phyloP scores from a whole-genome alignment of 2,888 invertebrate genomes.

The Cantharis rustica region DNA sequence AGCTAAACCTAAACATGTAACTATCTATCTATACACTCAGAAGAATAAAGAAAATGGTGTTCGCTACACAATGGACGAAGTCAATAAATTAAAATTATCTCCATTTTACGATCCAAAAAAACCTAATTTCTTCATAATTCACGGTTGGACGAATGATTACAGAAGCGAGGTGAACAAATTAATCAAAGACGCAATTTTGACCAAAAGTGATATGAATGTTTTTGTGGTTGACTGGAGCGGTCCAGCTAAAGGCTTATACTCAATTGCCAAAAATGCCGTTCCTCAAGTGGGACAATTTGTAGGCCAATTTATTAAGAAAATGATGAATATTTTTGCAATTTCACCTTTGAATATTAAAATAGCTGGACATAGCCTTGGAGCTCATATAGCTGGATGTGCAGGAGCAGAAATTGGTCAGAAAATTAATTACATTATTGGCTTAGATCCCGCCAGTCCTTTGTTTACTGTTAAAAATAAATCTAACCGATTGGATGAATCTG shows the following conservation, averaged over 20 bases:
- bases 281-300: constrained; percentile 26
- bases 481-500: constrained; percentile 24
- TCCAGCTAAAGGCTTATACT: constrained; percentile 13
- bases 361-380: constrained; percentile 34
- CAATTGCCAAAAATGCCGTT: constrained; percentile 14
- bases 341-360: constrained; percentile 13
- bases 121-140: constrained; percentile 23
- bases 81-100: not conserved
- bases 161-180: constrained; percentile 11
- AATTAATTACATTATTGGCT: constrained; percentile 30
- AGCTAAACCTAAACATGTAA: constrained; percentile 32
- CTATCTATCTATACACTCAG: constrained; percentile 40
- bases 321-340: constrained; percentile 18
- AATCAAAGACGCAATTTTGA: constrained; percentile 9
- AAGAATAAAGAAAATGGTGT: not conserved
- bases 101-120: constrained; percentile 8
- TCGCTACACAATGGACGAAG: not conserved
- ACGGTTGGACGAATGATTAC: constrained; percentile 27
- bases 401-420: constrained; percentile 25
- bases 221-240: constrained; percentile 27
- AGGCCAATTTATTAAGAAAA: constrained; percentile 24
- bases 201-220: constrained; percentile 18
- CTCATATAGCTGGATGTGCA: constrained; percentile 30
- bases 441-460: constrained; percentile 31
- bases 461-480: constrained; percentile 13